These are phyloP conservation scores for Suncus etruscus DNA, from an alignment of 2,113 vertebrate genomes.

Conservation along the genomic window DNA sequence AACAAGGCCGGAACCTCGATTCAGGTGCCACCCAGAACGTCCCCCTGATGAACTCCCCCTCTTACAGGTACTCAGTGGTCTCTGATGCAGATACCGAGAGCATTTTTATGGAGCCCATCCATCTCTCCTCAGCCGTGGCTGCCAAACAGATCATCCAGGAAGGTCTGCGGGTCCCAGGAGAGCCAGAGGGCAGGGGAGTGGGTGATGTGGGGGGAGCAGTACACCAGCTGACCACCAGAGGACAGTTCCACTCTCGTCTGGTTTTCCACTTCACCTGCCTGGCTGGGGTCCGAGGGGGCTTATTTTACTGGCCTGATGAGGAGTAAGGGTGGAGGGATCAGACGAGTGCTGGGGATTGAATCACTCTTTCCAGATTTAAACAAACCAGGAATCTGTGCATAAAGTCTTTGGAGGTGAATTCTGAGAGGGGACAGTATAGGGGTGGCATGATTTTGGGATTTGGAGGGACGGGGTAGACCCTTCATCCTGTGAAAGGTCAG, in stretches of 20 bases:
- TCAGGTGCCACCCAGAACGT: accelerated
- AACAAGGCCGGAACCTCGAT: neutral
- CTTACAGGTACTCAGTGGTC: conserved; percentile 91
- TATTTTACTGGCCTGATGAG: too few relatives aligned
- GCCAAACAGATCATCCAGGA: conserved; percentile 96
- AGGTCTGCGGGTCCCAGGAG: conserved; percentile 86
- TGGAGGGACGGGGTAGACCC: too few relatives aligned
- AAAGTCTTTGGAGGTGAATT: too few relatives aligned
- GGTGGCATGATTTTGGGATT: too few relatives aligned
- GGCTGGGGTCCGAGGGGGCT: neutral
- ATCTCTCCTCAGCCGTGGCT: conserved; percentile 94
- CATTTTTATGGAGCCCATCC: conserved; percentile 99
- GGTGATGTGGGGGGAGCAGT: neutral
- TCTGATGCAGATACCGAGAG: conserved; percentile 95
- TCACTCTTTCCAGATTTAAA: too few relatives aligned
- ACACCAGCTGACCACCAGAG: neutral
- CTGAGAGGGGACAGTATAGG: too few relatives aligned
- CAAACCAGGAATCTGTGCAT: too few relatives aligned
- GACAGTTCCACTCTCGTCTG: neutral
- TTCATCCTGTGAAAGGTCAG: too few relatives aligned
- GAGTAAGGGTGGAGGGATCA: too few relatives aligned
- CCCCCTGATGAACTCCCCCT: neutral
- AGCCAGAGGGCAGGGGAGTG: neutral
- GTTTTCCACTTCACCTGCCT: neutral
- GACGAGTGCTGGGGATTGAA: too few relatives aligned